These are phyloP conservation scores for Gallinago paraguaiae DNA, from an alignment of 2,113 vertebrate species.

Conservation along the genomic window DNA sequence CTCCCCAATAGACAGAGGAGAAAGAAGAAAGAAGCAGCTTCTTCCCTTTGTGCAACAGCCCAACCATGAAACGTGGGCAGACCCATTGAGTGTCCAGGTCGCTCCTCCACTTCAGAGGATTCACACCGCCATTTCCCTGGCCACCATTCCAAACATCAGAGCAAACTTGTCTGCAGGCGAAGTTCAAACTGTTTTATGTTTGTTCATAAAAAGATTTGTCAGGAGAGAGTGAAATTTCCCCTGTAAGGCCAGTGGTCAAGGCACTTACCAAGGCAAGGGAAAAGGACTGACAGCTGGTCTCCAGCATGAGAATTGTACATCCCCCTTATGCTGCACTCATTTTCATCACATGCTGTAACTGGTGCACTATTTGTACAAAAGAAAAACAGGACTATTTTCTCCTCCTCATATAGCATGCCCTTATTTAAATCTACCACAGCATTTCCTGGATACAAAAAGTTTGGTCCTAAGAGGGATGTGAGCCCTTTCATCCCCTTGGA, in stretches of 20 bases:
- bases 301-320: neutral
- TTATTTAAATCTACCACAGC: neutral
- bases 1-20: neutral
- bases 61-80: neutral
- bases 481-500: neutral
- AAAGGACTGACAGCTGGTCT: neutral
- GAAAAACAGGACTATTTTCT: neutral
- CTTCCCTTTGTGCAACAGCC: neutral
- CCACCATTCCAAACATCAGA: neutral
- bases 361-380: neutral
- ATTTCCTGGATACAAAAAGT: neutral
- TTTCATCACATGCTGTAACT: neutral
- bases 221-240: neutral
- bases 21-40: neutral
- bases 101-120: neutral
- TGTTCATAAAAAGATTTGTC: neutral
- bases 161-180: neutral
- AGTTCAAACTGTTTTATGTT: neutral
- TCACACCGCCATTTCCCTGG: neutral
- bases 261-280: neutral
- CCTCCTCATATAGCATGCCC: neutral
- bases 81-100: neutral
- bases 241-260: neutral
- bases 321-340: neutral
- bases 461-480: neutral